Conservation (phyloP, 2,113 vertebrate species). For the Marmota flaviventris region DNA sequence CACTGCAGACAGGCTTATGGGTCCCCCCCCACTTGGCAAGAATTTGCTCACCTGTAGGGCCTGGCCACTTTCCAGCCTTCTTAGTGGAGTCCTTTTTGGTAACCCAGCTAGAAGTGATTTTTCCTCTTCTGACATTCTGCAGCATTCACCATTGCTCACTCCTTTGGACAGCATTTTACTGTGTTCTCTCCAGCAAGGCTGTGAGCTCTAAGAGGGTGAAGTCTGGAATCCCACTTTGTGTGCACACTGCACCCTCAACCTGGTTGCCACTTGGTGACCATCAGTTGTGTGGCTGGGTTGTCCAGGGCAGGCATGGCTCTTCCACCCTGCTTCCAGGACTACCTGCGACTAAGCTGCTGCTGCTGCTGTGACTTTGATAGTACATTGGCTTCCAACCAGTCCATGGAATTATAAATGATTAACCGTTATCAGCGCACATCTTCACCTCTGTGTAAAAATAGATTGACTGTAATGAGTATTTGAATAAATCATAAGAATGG, state of each 20-base stretch:
- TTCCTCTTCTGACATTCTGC: background rate
- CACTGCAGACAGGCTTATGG: background rate
- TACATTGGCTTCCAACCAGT: slow-evolving; percentile 77
- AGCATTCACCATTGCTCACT: accelerated
- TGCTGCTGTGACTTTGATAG: slow-evolving; percentile 62
- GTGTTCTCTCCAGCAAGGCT: background rate
- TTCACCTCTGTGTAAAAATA: slow-evolving; percentile 86
- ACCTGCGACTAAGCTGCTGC: background rate
- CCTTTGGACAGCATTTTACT: background rate
- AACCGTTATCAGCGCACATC: slow-evolving; percentile 81
- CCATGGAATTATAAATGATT: slow-evolving; percentile 84
- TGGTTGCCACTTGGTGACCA: background rate
- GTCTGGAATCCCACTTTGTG: background rate
- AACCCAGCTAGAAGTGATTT: background rate
- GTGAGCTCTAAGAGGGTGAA: background rate
- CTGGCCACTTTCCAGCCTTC: background rate
- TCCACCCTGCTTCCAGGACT: background rate
- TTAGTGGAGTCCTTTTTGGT: background rate
- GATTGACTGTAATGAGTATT: slow-evolving; percentile 84
- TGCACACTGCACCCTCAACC: background rate
- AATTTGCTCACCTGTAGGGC: background rate
- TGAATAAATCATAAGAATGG: slow-evolving; percentile 86
- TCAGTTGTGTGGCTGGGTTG: background rate
- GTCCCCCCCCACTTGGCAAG: background rate
- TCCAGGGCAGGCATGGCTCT: background rate